Base-by-base conservation (phyloP, 2,113 vertebrate species). In the Spermophilus dauricus region DNA sequence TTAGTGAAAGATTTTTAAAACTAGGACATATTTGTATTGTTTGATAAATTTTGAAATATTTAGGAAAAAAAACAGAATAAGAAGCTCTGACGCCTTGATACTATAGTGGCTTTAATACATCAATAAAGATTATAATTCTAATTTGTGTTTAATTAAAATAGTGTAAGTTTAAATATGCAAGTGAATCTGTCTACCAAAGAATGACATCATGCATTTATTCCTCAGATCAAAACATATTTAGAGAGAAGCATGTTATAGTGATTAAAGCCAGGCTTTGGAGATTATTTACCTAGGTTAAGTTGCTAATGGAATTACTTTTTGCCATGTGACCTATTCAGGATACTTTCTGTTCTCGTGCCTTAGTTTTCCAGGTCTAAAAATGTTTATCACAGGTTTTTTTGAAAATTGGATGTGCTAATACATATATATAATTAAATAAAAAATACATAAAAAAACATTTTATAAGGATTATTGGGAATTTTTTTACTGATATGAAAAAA, bases 281-380 rank as follows among this genome's bases (percentile, higher is more conserved):
- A 37, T 42, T 22, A 0, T 48, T 20, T 37, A 30, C 5, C 45
- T 53, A 30, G 4, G 4, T 61, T 69, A 56, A 69, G 83, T 26
- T 67, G 14, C 8, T 58, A 63, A 13, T 7, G 53, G 17, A 4
- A 32, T 37, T 28, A 56, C 39, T 63, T 89, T 83, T 75, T 42
- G 34, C 5, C 30, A 39, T 17, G 5, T 28, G 14, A 89, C 42
- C 22, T 80, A 5, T 63, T n/a, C 1, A 75, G 16, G 45, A 11
- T 9, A 65, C 11, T 80, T 63, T 5, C 1, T 20, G 30, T 86
- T 4, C 76, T 24, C 69, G 8, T 77, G 24, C 0, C 14, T 53
- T 22, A 56, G 5, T 93, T 81, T 81, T 89, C 32, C 18, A 34
- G 72, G 45, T 65, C 30, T 70, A 17, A 81, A 96, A 97, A 58